Evolutionary conservation across 2,113 vertebrate genomes (phyloP), one percentile per base, ranked within the genome.

Genomic region (Myotis lucifugus): DNA sequence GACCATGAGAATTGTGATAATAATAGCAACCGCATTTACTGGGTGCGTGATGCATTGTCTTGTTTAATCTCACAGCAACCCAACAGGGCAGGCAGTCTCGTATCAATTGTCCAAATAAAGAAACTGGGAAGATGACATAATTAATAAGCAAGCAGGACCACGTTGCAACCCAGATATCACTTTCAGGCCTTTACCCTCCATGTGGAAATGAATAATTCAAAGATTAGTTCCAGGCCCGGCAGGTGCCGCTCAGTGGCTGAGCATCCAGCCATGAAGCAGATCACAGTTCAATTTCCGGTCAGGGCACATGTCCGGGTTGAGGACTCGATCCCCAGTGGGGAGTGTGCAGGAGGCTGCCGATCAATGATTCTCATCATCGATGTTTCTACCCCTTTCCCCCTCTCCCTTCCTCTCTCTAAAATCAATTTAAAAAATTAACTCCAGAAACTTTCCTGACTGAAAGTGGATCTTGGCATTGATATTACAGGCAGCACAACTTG

Each of bases 1-100:
- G 17, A 27, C 10, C 8, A 29, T 37, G 21, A 50, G 5, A 56
- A 34, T 0, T 8, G 0, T 4, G 25, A 17, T 32, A 0, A 0
- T 23, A 11, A 27, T 2, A 8, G 12, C 29, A 66, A 32, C 23
- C 23, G 48, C 5, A 3, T 14, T 29, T 29, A 0, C 9, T 4
- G 34, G n/a, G 6, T 6, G 4, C 3, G 1, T 6, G 19, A 21
- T 14, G 34, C 6, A 6, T 0, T 17, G 59, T 21, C 59, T 40
- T 15, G 0, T 70, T 34, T 61, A 6, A 15, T 14, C 19, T 18
- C 25, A 14, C 46, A 19, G n/a, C 27, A 48, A 4, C 18, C 37
- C 15, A 17, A 3, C 0, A 17, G 37, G 76, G 59, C 27, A 27
- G 64, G 40, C 4, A 3, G 5, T 12, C 9, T 29, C 0, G 2